Evolutionary conservation across 2,113 vertebrate species (phyloP).

Genomic region (Chionis minor): DNA sequence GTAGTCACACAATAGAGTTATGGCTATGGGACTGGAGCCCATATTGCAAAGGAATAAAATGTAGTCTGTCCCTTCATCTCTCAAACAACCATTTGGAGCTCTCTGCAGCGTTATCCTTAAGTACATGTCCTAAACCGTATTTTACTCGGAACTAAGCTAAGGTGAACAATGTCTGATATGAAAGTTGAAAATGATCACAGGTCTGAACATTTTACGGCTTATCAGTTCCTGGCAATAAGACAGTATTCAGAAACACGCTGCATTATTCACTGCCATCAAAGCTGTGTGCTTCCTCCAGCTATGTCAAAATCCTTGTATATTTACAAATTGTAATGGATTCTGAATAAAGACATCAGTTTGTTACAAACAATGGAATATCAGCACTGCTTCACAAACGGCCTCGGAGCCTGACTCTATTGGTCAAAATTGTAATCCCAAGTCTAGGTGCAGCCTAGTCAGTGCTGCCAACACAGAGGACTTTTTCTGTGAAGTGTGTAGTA

Average conservation of each 20-base stretch:
- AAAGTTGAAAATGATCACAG: background rate
- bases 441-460: background rate
- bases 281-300: background rate
- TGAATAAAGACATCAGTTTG: background rate
- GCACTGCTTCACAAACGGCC: background rate
- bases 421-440: background rate
- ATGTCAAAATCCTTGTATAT: background rate
- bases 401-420: background rate
- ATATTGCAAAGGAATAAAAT: background rate
- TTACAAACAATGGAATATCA: background rate
- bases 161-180: background rate
- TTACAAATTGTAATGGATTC: background rate
- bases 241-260: background rate
- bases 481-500: background rate
- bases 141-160: background rate
- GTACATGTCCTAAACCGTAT: background rate
- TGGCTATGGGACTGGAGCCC: background rate
- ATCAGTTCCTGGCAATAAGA: background rate
- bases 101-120: background rate
- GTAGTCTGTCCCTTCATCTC: background rate
- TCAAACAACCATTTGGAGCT: background rate
- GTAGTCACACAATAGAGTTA: background rate
- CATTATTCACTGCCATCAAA: background rate
- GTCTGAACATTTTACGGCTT: background rate
- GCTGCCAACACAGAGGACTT: background rate